Percentiles rank a stretch among this genome's conserved stretches.
phyloP scores from a whole-genome alignment of 1,140 invertebrate species.

The Lucilia cuprina region DNA sequence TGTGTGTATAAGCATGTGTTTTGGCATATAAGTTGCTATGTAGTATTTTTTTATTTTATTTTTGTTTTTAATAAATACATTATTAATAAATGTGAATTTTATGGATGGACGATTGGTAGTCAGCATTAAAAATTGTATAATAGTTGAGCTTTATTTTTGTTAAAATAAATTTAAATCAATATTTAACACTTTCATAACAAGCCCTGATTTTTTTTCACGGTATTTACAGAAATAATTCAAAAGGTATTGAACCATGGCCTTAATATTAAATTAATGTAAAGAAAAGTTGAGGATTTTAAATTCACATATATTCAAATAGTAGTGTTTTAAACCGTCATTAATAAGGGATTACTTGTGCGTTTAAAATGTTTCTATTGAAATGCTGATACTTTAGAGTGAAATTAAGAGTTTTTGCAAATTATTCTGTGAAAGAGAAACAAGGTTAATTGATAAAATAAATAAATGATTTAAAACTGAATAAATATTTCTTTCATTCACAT shows the following conservation, averaged over 20 bases:
- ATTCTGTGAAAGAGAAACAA: no score
- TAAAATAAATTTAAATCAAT: not conserved
- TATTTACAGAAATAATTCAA: not conserved
- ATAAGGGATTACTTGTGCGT: no score
- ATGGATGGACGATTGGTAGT: not conserved
- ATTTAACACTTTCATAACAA: not conserved
- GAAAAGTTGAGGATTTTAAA: no score
- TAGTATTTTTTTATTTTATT: no score
- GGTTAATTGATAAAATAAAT: no score
- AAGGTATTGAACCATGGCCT: not conserved
- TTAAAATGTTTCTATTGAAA: no score
- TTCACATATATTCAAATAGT: no score
- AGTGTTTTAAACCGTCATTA: no score
- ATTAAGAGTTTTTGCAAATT: no score
- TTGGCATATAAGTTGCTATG: not conserved
- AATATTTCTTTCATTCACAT: no score
- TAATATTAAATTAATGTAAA: not conserved
- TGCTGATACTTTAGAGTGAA: no score
- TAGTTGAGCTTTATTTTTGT: not conserved
- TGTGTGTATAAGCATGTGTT: not conserved
- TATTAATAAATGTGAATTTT: not conserved
- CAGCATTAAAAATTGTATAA: not conserved
- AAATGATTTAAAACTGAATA: no score
- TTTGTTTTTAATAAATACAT: not conserved
- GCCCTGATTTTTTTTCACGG: not conserved